Conservation (phyloP, 2,113 vertebrate species). For the Lagenorhynchus albirostris region DNA sequence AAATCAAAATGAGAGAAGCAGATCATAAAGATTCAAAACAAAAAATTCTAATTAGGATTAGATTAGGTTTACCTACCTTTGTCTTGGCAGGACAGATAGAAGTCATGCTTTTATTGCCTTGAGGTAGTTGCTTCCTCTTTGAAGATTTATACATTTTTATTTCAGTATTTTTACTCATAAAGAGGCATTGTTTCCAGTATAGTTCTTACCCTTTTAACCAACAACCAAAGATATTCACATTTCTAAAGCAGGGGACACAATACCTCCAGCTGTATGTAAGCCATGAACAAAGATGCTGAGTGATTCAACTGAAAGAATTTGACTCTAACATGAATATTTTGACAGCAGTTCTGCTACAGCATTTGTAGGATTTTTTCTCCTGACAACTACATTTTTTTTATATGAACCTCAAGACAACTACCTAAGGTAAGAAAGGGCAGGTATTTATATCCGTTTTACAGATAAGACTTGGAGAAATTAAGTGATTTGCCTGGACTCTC, state of each 20-base stretch:
- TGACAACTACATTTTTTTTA: not conserved
- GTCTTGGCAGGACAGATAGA: not conserved
- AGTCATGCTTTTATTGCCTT: not conserved
- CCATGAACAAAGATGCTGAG: not conserved
- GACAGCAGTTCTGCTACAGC: not conserved
- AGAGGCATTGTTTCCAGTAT: not conserved
- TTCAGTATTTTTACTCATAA: not conserved
- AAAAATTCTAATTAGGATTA: not conserved
- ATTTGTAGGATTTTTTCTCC: not conserved
- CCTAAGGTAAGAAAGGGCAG: conserved; percentile 13
- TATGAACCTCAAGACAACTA: not conserved
- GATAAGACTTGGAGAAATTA: not conserved
- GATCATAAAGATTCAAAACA: not conserved
- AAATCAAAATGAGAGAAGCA: not conserved
- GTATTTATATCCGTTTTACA: not conserved
- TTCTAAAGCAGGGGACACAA: not conserved
- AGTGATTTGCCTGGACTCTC: not conserved
- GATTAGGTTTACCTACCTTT: not conserved
- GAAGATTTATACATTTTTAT: not conserved
- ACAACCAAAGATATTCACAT: not conserved
- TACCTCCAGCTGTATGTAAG: not conserved
- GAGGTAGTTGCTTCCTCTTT: not conserved
- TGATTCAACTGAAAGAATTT: not conserved
- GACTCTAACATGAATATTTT: not conserved
- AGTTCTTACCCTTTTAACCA: not conserved